A percentile compares a stretch with the other conserved stretches of the same genome.
Evolutionary conservation across 1,140 invertebrate species (phyloP).

Genomic region (Ganaspis sp.): DNA sequence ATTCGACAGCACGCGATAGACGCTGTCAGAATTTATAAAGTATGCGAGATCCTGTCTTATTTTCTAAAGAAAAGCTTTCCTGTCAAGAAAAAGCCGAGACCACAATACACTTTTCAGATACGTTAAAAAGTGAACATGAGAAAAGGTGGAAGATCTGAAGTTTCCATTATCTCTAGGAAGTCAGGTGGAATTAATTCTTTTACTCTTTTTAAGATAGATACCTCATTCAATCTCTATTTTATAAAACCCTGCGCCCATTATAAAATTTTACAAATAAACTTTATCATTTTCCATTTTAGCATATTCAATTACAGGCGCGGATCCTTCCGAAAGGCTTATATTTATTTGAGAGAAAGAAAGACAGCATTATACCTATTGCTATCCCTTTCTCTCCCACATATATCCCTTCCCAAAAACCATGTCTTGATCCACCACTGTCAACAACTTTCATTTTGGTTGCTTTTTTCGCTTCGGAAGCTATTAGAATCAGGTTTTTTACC

Average conservation of each 20-base stretch:
- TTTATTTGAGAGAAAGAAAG: no score
- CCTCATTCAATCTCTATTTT: conserved; percentile 35
- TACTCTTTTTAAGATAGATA: conserved; percentile 38
- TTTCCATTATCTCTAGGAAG: conserved; percentile 50
- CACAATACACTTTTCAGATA: conserved; percentile 45
- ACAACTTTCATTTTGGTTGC: no score
- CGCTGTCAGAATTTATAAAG: conserved; percentile 51
- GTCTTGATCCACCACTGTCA: no score
- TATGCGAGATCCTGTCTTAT: conserved; percentile 47
- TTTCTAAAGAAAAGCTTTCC: conserved; percentile 46
- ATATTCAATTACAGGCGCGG: no score
- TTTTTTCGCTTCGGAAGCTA: no score
- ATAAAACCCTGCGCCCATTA: not conserved
- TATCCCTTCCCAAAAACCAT: no score
- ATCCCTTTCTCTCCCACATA: no score
- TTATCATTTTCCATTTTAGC: no score
- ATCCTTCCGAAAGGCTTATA: no score
- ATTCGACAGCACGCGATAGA: conserved; percentile 30
- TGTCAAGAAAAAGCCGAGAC: conserved; percentile 43
- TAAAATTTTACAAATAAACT: no score
- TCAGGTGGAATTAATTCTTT: conserved; percentile 47
- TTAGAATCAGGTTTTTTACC: no score
- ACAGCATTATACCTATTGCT: no score
- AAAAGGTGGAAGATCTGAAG: conserved; percentile 40
- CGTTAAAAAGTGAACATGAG: conserved; percentile 37